A percentile compares a stretch with the other conserved stretches of the same genome.
Conservation (phyloP, 2,888 invertebrate species). For the Rhagonycha lutea region DNA sequence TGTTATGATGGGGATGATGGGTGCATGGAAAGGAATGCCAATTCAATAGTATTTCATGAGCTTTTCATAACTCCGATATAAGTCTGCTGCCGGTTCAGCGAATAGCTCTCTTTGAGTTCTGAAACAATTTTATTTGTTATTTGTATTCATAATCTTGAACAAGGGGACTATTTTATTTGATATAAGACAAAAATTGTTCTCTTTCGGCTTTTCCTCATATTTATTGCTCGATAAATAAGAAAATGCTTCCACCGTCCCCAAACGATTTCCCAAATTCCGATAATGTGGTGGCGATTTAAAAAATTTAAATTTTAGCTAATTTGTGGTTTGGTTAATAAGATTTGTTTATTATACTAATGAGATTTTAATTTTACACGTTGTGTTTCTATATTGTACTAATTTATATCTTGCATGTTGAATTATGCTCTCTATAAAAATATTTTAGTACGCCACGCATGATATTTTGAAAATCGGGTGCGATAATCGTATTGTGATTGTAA, state of each 20-base stretch:
- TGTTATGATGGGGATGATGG: not conserved
- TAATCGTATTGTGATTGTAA: conserved; percentile 20
- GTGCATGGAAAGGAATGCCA: conserved; percentile 26
- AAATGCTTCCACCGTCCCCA: not conserved
- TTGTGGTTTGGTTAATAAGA: not conserved
- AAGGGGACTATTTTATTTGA: conserved; percentile 30
- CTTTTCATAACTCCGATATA: conserved; percentile 32
- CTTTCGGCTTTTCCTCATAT: conserved; percentile 10
- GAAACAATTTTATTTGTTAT: conserved; percentile 47
- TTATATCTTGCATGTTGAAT: conserved; percentile 2
- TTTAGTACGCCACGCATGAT: not conserved
- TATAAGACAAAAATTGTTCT: conserved; percentile 26
- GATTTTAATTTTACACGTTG: not conserved
- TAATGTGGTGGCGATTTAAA: not conserved
- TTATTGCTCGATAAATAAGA: not conserved
- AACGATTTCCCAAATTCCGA: not conserved
- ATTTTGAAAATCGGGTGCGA: conserved; percentile 13
- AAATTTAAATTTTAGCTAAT: not conserved
- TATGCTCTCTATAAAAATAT: not conserved
- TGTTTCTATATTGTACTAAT: not conserved
- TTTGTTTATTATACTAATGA: not conserved
- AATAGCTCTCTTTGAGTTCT: conserved; percentile 45
- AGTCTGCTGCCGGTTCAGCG: conserved; percentile 33
- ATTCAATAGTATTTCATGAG: conserved; percentile 32
- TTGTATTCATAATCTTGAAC: conserved; percentile 42